Percentiles rank a stretch among this genome's conserved stretches.
These are phyloP conservation scores for Poeciliopsis turneri DNA, from an alignment of 2,797 vertebrate genomes.

Conservation along the genomic window DNA sequence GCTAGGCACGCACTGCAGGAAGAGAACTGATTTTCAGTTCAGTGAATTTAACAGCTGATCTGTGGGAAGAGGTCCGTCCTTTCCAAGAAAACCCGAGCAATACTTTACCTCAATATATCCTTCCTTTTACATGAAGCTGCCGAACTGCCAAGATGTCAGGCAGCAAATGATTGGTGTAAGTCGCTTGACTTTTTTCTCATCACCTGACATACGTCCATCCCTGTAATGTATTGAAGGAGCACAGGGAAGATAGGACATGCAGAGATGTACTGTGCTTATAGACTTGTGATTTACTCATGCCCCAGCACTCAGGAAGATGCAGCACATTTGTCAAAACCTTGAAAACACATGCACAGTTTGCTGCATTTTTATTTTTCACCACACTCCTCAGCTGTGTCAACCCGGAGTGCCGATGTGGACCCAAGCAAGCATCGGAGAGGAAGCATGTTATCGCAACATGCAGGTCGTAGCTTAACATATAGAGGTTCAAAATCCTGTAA, in stretches of 20 bases:
- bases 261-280: slow-evolving; percentile 42
- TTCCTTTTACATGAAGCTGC: slow-evolving; percentile 51
- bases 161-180: slow-evolving; percentile 60
- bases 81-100: slow-evolving; percentile 54
- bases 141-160: slow-evolving; percentile 58
- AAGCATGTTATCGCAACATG: slow-evolving; percentile 42
- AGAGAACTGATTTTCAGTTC: slow-evolving; percentile 57
- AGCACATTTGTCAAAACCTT: slow-evolving; percentile 35
- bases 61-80: slow-evolving; percentile 66
- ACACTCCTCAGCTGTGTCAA: slow-evolving; percentile 15
- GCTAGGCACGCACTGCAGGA: slow-evolving; percentile 43
- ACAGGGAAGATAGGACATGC: slow-evolving; percentile 44
- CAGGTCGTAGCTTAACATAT: slow-evolving; percentile 33
- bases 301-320: slow-evolving; percentile 35
- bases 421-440: slow-evolving; percentile 29
- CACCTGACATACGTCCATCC: slow-evolving; percentile 72
- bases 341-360: slow-evolving; percentile 19
- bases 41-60: slow-evolving; percentile 69
- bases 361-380: slow-evolving; percentile 14
- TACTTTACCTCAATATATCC: slow-evolving; percentile 52
- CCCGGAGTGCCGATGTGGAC: slow-evolving; percentile 9
- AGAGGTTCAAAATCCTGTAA: slow-evolving; percentile 34
- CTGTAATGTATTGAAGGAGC: slow-evolving; percentile 49
- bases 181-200: slow-evolving; percentile 52
- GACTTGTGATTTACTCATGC: slow-evolving; percentile 68